phyloP scores from a whole-genome alignment of 2,113 vertebrate species.

The Grammomys dolichurus region DNA sequence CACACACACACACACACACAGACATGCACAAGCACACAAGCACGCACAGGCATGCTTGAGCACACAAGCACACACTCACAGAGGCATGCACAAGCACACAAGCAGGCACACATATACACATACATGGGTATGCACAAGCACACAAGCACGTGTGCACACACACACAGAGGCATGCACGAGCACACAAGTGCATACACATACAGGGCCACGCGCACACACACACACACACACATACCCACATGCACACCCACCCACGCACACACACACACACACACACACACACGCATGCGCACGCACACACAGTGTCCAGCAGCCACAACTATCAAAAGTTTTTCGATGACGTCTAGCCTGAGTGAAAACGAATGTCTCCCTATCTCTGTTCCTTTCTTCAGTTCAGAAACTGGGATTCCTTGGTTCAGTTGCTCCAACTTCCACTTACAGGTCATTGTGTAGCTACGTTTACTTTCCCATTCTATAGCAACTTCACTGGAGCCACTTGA shows the following conservation, averaged over 20 bases:
- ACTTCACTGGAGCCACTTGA: background rate
- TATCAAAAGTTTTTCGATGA: background rate
- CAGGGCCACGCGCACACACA: background rate
- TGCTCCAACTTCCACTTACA: background rate
- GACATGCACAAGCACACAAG: background rate
- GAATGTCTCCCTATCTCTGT: background rate
- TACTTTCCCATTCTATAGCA: background rate
- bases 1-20: background rate
- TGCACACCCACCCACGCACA: background rate
- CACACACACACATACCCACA: background rate
- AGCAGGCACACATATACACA: no score
- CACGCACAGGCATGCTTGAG: no score
- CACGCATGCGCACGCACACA: background rate
- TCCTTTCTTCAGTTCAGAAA: slow-evolving; percentile 27
- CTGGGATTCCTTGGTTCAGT: background rate
- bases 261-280: background rate
- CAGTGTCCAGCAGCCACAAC: background rate
- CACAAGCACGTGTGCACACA: no score
- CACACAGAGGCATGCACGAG: no score
- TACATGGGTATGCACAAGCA: no score
- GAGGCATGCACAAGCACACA: no score
- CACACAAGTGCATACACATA: no score
- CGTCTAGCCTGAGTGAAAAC: background rate
- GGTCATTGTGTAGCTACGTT: background rate
- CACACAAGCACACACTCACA: background rate